phyloP scores from a whole-genome alignment of 2,888 invertebrate species.

The Platypus cylindrus region DNA sequence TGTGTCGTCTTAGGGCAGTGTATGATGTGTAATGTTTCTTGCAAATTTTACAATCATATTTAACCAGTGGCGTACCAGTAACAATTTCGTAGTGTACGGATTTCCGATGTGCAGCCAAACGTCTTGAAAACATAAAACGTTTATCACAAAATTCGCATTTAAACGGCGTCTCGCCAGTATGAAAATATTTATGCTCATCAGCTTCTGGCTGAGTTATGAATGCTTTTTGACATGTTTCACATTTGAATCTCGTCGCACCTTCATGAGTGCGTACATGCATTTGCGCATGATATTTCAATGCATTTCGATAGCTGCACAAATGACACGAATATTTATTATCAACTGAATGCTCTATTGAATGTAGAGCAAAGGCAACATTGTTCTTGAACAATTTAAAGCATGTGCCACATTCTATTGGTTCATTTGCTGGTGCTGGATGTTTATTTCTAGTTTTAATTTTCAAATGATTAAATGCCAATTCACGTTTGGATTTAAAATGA shows the following conservation, averaged over 20 bases:
- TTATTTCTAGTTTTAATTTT: constrained; percentile 12
- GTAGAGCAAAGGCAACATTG: constrained; percentile 26
- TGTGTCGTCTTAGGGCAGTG: constrained; percentile 25
- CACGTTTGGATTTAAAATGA: neutral
- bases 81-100: constrained; percentile 38
- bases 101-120: constrained; percentile 39
- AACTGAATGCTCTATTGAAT: constrained; percentile 24
- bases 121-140: constrained; percentile 40
- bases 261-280: constrained; percentile 36
- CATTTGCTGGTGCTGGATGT: constrained; percentile 18
- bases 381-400: constrained; percentile 27
- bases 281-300: constrained; percentile 26
- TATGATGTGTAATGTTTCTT: constrained; percentile 29
- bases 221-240: constrained; percentile 35
- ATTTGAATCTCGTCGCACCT: constrained; percentile 34
- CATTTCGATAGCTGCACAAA: constrained; percentile 25
- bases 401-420: constrained; percentile 28
- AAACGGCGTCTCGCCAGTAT: constrained; percentile 40
- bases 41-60: constrained; percentile 30
- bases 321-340: constrained; percentile 27
- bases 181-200: constrained; percentile 33
- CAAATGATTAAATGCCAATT: neutral
- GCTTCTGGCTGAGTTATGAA: constrained; percentile 39
- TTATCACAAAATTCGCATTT: constrained; percentile 40
- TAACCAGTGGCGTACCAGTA: constrained; percentile 30